Evolutionary conservation across 1,140 invertebrate species (phyloP).

Genomic region (Leguminivora glycinivorella): DNA sequence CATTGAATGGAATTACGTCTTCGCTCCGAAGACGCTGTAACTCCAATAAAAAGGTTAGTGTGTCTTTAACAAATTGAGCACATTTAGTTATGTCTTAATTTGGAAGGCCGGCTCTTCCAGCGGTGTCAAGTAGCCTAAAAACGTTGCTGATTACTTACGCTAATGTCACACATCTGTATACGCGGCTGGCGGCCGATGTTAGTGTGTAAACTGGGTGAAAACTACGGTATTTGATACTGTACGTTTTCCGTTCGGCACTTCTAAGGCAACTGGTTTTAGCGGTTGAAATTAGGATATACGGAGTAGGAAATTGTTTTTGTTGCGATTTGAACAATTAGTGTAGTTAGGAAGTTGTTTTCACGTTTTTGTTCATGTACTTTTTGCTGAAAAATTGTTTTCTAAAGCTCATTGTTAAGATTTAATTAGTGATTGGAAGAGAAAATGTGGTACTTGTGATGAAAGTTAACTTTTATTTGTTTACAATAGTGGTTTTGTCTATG

Average conservation of each 20-base stretch:
- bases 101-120: conserved; percentile 61
- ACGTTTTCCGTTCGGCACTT: not conserved
- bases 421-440: not conserved
- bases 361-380: conserved; percentile 3
- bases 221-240: not conserved
- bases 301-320: conserved; percentile 19
- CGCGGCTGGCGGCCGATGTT: not conserved
- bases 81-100: conserved; percentile 68
- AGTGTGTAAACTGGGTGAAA: conserved; percentile 20
- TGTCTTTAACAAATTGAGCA: conserved; percentile 48
- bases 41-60: conserved; percentile 63
- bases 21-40: conserved; percentile 38
- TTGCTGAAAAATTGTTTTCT: not conserved
- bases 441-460: not conserved
- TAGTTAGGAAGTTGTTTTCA: conserved; percentile 4
- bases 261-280: conserved; percentile 5
- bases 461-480: conserved; percentile 11
- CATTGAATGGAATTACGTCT: conserved; percentile 54
- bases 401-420: not conserved
- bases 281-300: not conserved
- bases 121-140: conserved; percentile 53
- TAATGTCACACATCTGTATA: not conserved
- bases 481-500: not conserved
- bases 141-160: conserved; percentile 21
- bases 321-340: conserved; percentile 5